Conservation (phyloP, 2,888 invertebrate genomes). For the Drosophila cognata region DNA sequence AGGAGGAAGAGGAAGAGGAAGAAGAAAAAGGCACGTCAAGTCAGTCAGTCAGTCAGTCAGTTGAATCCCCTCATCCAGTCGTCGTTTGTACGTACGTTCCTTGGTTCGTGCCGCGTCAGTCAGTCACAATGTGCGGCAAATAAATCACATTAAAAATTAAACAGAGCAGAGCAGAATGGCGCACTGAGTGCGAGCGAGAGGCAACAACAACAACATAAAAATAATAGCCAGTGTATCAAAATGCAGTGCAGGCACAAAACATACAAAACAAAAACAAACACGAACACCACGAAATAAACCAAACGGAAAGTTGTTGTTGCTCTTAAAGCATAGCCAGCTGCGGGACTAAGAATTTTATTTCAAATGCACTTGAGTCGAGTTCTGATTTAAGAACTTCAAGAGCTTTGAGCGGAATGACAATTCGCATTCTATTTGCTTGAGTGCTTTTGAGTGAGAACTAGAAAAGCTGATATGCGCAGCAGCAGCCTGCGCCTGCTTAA, state of each 20-base stretch:
- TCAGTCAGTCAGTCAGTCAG: conserved; percentile 12
- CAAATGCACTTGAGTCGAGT: background rate
- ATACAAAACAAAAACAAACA: conserved; percentile 9
- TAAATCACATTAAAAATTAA: conserved; percentile 80
- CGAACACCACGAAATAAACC: conserved; percentile 1
- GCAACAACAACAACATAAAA: conserved; percentile 25
- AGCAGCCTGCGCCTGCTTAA: conserved; percentile 3
- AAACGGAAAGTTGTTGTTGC: conserved; percentile 2
- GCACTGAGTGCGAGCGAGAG: background rate
- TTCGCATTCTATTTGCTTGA: background rate
- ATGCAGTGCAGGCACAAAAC: conserved; percentile 36
- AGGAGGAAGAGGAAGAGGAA: background rate
- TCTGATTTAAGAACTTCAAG: background rate
- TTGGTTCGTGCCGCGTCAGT: conserved; percentile 54
- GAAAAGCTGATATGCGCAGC: background rate
- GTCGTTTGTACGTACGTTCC: background rate
- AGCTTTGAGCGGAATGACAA: background rate
- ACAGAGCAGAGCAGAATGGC: conserved; percentile 35
- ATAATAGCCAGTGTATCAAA: conserved; percentile 29
- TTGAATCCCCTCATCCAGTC: conserved; percentile 25
- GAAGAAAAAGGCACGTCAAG: conserved; percentile 36
- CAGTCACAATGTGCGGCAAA: conserved; percentile 54
- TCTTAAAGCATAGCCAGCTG: conserved; percentile 1
- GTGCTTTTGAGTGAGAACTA: background rate
- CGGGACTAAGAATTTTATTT: background rate